Base-by-base conservation (phyloP, 2,888 invertebrate genomes). In the Eupeodes latifasciatus region DNA sequence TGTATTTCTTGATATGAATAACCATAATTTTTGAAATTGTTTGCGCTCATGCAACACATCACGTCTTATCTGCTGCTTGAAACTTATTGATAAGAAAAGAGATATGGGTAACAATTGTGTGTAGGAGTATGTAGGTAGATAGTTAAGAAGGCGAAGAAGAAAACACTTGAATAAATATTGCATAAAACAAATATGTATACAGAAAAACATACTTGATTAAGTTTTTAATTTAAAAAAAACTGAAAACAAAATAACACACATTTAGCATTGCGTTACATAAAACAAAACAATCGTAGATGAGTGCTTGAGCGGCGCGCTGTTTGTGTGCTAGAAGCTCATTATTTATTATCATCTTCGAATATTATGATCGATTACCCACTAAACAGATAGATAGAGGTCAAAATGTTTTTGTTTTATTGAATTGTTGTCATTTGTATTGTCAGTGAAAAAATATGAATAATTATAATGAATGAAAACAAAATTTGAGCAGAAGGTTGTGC, bases 321-420 rank as follows among this genome's bases (percentile, higher is more conserved):
- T 27, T 27, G 27, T 27, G 53, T 12, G 53, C 44, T 69, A 27
- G 7, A 27, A 71, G 51, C 36, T 62, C 14, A 27, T 49, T 47
- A 49, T 40, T 40, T 40, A 40, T 40, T 5, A 40, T 66, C 47
- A 66, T 66, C 49, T 49, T 12, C 66, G 47, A 27, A 76, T n/a
- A 44, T 12, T 40, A 34, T 59, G 49, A 40, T 59, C 75, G n/a
- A 66, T 78, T 12, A 59, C 53, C 34, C 69, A 57, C 40, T 40
- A 40, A 57, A 19, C 71, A 44, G 55, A 16, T 72, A 27, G 40
- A n/a, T 72, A 59, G 80, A 87, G 83, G 83, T 87, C 80, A 76
- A 76, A 59, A n/a, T 59, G 34, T 59, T 59, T 36, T 59, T 36
- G 14, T 59, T 59, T 59, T 11, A 47, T 47, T 1, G 27, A 27